These are phyloP conservation scores for Chironomus riparius DNA, from an alignment of 2,888 invertebrate species.

Conservation along the genomic window DNA sequence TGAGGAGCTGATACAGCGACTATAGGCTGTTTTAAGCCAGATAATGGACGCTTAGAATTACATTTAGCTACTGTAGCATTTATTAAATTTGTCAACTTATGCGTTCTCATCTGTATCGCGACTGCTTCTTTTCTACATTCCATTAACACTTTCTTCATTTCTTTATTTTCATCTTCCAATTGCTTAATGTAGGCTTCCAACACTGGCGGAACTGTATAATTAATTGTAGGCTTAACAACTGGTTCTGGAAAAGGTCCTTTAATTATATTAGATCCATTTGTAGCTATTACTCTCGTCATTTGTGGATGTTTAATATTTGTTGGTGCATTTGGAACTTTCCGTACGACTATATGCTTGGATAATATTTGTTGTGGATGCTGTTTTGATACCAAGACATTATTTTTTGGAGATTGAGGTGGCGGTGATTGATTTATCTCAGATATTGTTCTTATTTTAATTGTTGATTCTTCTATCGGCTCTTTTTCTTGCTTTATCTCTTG, in stretches of 20 bases:
- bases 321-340: too few species aligned
- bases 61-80: neutral
- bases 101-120: neutral
- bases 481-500: neutral
- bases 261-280: neutral
- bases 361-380: too few species aligned
- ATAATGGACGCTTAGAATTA: neutral
- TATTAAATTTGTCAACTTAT: neutral
- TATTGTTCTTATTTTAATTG: neutral
- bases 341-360: too few species aligned
- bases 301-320: too few species aligned
- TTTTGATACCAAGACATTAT: too few species aligned
- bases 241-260: too few species aligned
- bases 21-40: neutral
- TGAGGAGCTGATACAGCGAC: too few species aligned
- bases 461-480: neutral
- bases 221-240: neutral
- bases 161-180: neutral
- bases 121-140: neutral
- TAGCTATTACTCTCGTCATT: too few species aligned
- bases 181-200: neutral
- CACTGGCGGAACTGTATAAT: neutral
- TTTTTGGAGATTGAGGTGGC: too few species aligned
- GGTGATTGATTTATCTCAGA: neutral
- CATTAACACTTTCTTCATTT: neutral